Evolutionary conservation across 2,888 invertebrate species (phyloP), one percentile per base, ranked within the genome.

Genomic region (Aphrophora alni): DNA sequence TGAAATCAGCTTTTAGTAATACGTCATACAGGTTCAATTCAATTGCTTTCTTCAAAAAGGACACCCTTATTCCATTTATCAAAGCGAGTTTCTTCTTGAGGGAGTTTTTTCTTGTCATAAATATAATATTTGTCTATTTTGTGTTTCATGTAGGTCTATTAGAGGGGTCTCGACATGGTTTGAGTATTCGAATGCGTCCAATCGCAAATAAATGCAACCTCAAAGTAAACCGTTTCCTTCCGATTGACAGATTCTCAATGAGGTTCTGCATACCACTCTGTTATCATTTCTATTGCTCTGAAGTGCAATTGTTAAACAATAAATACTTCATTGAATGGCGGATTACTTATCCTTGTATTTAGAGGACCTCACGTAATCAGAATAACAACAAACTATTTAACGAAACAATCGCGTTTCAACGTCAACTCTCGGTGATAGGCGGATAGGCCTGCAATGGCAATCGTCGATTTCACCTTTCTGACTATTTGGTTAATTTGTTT

Each of bases 1-100:
- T 77, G 44, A 77, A 77, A 77, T 71, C 59, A 59, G 59, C 59
- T 59, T 59, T 59, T 59, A 59, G 21, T 59, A 59, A 59, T 59
- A 59, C 59, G 21, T 59, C 59, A 17, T 59, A 59, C 21, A 4
- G 21, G 59, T 59, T 59, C 59, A 59, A 59, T 59, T 59, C 12
- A 59, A 59, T 59, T 59, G 59, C 59, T 59, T 59, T 59, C 59
- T 59, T 59, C 59, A 59, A 59, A 59, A 59, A 59, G 59, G 59
- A 59, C 59, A 59, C 59, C 59, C 59, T 59, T 21, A 59, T 59
- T 4, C 59, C 5, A 3, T 5, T 59, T 59, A 59, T 59, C 59
- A 59, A 59, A 59, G 59, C 1, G 44, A 21, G 5, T 59, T 59
- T 59, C 59, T 59, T 59, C 59, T 21, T 4, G 59, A 5, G 21